Evolutionary conservation across 2,888 invertebrate genomes (phyloP).

Genomic region (Leucoptera coffeella): DNA sequence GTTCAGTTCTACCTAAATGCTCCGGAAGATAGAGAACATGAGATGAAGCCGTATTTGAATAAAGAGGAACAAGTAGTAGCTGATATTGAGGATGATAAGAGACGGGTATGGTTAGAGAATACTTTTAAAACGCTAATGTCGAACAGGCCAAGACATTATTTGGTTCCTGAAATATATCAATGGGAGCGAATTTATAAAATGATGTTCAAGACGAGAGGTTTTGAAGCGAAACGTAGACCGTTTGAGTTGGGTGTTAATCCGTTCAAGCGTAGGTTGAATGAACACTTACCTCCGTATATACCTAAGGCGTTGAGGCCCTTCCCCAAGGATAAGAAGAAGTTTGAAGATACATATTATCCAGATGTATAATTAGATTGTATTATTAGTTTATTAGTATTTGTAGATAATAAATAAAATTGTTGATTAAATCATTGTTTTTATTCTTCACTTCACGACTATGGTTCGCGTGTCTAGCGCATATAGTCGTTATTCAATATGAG

Average conservation of each 20-base stretch:
- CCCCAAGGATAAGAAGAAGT: slow-evolving; percentile 56
- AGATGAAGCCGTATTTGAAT: slow-evolving; percentile 70
- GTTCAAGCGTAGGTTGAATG: slow-evolving; percentile 58
- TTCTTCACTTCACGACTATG: no score
- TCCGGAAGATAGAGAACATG: slow-evolving; percentile 55
- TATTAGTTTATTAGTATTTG: background rate
- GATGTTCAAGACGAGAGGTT: slow-evolving; percentile 58
- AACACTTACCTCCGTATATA: slow-evolving; percentile 62
- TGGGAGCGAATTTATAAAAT: slow-evolving; percentile 85
- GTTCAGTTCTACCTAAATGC: slow-evolving; percentile 68
- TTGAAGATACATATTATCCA: slow-evolving; percentile 65
- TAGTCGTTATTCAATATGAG: no score
- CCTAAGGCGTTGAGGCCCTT: slow-evolving; percentile 61
- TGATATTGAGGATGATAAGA: slow-evolving; percentile 63
- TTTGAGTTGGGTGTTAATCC: slow-evolving; percentile 62
- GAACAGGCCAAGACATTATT: slow-evolving; percentile 58
- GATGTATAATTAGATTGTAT: slow-evolving; percentile 16
- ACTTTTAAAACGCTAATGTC: slow-evolving; percentile 63
- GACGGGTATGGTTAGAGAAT: slow-evolving; percentile 63
- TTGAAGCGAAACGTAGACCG: slow-evolving; percentile 63
- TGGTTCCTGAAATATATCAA: slow-evolving; percentile 63
- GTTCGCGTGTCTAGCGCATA: no score
- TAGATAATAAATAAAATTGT: background rate
- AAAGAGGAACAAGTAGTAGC: slow-evolving; percentile 51
- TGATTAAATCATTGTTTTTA: no score